Conservation (phyloP, 2,113 vertebrate genomes). For the Glaucidium brasilianum region DNA sequence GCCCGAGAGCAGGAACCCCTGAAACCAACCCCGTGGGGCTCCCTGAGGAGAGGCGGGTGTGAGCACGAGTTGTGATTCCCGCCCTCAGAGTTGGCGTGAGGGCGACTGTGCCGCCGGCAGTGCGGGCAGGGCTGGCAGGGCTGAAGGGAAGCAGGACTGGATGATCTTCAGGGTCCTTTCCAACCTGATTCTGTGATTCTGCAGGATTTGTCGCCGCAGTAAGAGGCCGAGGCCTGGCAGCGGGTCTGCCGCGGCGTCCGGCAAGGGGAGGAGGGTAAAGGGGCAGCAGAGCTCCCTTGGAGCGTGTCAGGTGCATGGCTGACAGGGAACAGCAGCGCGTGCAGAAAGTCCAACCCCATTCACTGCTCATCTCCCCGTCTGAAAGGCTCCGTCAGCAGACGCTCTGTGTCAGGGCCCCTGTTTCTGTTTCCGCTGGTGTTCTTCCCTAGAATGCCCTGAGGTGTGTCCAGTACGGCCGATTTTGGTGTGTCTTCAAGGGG, state of each 20-base stretch:
- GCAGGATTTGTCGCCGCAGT: neutral
- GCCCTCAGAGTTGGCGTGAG: neutral
- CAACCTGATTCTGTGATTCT: too few species aligned
- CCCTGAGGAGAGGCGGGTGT: neutral
- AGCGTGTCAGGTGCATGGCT: neutral
- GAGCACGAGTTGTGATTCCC: neutral
- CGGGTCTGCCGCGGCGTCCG: neutral
- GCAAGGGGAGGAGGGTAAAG: neutral
- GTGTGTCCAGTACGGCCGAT: neutral
- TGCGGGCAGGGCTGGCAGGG: neutral
- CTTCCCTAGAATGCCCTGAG: rapidly evolving
- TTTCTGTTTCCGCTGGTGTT: rapidly evolving
- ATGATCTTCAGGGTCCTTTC: too few species aligned
- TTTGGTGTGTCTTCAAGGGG: neutral
- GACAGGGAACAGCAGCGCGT: rapidly evolving
- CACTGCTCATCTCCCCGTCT: rapidly evolving
- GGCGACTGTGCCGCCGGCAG: rapidly evolving
- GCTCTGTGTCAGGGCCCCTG: rapidly evolving
- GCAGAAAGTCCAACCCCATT: rapidly evolving
- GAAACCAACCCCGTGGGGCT: rapidly evolving
- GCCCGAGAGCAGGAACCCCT: neutral
- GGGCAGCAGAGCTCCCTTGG: neutral
- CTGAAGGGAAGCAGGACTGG: neutral
- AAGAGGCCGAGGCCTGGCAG: neutral
- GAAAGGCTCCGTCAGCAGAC: rapidly evolving